Evolutionary conservation across 2,113 vertebrate genomes (phyloP), one percentile per base, ranked within the genome.

Genomic region (Psittacara wagleri): DNA sequence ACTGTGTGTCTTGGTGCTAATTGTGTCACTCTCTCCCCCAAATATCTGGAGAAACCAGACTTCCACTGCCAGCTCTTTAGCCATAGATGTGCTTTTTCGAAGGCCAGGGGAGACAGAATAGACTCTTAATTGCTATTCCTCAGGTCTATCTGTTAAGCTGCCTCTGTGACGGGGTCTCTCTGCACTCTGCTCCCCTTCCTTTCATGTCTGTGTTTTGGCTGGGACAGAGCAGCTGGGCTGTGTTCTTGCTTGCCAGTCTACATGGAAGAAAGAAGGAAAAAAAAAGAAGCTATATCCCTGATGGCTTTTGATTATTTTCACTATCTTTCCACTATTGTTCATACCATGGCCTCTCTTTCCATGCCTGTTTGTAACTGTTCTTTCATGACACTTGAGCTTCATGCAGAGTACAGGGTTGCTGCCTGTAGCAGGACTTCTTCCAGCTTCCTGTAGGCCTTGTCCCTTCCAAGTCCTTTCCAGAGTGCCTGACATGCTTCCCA

Each of bases 1-100:
- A 44, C 29, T 1, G 0, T 0, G 0, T 44, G 4, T 70, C 59
- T 68, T 77, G 35, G 6, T 80, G 59, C 81, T 70, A 52, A 33
- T 39, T 33, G 17, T 22, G 28, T 91, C n/a, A 12, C 37, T 24
- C n/a, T 43, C 8, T 68, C 67, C 54, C 43, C 37, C 55, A 74
- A 33, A 17, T 48, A 39, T 9, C 12, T 41, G 16, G 31, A 18
- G 29, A 66, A 77, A 31, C 8, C 17, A 54, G n/a, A 20, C 17
- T 86, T 91, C 51, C 84, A 10, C 35, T 29, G 17, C 46, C 18
- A 67, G 37, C 48, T 83, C 41, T 90, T 68, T 23, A 48, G 57
- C 43, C 19, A 37, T 19, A 80, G 31, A 43, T 75, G 17, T 46
- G 14, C 10, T 59, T 91, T 87, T 72, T 46, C 46, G 54, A 31